Base-by-base conservation (phyloP, 2,113 vertebrate genomes). In the human region DNA sequence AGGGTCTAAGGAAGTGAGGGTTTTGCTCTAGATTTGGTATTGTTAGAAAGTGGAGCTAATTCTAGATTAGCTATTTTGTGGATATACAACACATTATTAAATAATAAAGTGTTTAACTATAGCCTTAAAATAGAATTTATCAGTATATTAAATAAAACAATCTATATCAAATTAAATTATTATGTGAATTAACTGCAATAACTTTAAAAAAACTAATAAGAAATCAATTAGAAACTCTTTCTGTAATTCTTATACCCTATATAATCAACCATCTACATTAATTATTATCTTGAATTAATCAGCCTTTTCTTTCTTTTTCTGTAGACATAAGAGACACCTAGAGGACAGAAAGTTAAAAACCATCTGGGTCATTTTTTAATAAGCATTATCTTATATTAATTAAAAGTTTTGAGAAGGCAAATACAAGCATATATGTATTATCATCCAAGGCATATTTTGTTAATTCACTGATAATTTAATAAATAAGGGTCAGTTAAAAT, bases 281-380 rank as follows among this genome's bases (percentile, higher is more conserved):
- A 78, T 61, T 87, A 32, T 9, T 52, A 61, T 79, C 66, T 94
- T 59, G 57, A 80, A 85, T 43, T 7, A 11, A 25, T 45, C 40
- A 43, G 30, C 32, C 61, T 79, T 94, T 93, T 48, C 30, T 88
- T 95, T 61, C 90, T 78, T 90, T 96, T 97, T 91, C 72, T 93
- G 52, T 96, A 96, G 95, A 89, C 96, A 70, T 89, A 85, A 97
- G 97, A 89, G 97, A 96, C 96, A 96, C 79, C 97, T 97, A 97
- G 82, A 94, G 97, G 97, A 79, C 59, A 96, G 59, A 94, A 81
- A 81, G 72, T 91, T 96, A 94, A 94, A 79, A 91, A 81, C 8
- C 9, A 64, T 73, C 38, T 45, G 45, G 14, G 55, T 80, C 48
- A 57, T 64, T 82, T 96, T 94, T 55, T 27, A 16, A 59, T 43